phyloP scores from a whole-genome alignment of 1,140 invertebrate species.

The Tetramorium alpestre region DNA sequence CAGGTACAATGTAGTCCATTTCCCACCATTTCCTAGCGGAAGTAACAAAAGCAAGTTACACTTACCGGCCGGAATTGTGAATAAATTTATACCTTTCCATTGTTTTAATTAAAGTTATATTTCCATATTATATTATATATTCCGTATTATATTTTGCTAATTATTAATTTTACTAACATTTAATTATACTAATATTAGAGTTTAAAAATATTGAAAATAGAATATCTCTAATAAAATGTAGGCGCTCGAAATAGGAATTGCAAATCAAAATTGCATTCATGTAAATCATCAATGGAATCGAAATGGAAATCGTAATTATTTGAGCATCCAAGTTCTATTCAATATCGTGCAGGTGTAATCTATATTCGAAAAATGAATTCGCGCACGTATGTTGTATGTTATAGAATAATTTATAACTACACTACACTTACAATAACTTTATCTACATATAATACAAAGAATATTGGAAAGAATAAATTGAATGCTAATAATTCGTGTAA shows the following conservation, averaged over 20 bases:
- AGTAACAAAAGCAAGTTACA: slow-evolving; percentile 32
- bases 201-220: background rate
- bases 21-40: slow-evolving; percentile 50
- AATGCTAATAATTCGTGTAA: slow-evolving; percentile 40
- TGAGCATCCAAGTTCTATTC: background rate
- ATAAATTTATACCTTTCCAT: slow-evolving; percentile 42
- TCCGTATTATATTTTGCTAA: background rate
- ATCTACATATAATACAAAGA: background rate
- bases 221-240: background rate
- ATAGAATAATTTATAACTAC: background rate
- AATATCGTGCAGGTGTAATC: background rate
- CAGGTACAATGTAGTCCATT: slow-evolving; percentile 40
- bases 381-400: background rate
- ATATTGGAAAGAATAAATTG: slow-evolving; percentile 19
- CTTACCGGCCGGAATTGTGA: slow-evolving; percentile 43
- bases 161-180: background rate
- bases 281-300: slow-evolving; percentile 4
- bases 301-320: slow-evolving; percentile 34
- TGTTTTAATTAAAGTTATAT: slow-evolving; percentile 22
- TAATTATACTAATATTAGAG: background rate
- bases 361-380: slow-evolving; percentile 22
- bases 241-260: background rate
- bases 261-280: background rate
- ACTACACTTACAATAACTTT: background rate
- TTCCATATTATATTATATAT: background rate